A percentile compares a stretch with the other conserved stretches of the same genome.
Evolutionary conservation across 2,797 vertebrate species (phyloP).

Genomic region (Luscinia megarhynchos): DNA sequence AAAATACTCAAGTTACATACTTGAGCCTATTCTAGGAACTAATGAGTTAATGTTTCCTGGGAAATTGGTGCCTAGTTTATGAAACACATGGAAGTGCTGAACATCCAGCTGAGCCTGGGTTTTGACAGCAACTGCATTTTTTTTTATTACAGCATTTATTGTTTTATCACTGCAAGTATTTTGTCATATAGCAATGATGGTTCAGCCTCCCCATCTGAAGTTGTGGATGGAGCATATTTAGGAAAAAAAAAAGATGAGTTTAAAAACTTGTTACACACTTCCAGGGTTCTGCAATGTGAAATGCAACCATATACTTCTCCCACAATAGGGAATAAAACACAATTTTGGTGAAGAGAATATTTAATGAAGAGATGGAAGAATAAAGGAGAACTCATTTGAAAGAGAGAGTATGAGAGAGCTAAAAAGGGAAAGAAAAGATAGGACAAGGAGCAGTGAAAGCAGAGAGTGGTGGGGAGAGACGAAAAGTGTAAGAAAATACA

Average conservation of each 20-base stretch:
- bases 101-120: background rate
- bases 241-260: background rate
- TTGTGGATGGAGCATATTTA: background rate
- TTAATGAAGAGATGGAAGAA: background rate
- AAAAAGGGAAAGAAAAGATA: background rate
- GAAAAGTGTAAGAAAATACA: background rate
- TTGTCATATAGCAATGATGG: background rate
- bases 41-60: background rate
- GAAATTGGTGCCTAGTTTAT: background rate
- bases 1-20: background rate
- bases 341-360: background rate
- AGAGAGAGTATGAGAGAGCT: background rate
- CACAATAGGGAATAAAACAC: background rate
- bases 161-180: background rate
- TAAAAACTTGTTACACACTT: background rate
- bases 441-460: background rate
- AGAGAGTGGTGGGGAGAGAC: background rate
- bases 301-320: background rate
- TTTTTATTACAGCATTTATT: background rate
- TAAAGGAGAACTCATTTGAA: background rate
- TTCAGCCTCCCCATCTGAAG: background rate
- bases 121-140: background rate
- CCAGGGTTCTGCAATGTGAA: background rate
- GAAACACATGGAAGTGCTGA: background rate
- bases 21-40: background rate